These are phyloP conservation scores for Pleuronectes platessa DNA, from an alignment of 2,113 vertebrate genomes.

Conservation along the genomic window DNA sequence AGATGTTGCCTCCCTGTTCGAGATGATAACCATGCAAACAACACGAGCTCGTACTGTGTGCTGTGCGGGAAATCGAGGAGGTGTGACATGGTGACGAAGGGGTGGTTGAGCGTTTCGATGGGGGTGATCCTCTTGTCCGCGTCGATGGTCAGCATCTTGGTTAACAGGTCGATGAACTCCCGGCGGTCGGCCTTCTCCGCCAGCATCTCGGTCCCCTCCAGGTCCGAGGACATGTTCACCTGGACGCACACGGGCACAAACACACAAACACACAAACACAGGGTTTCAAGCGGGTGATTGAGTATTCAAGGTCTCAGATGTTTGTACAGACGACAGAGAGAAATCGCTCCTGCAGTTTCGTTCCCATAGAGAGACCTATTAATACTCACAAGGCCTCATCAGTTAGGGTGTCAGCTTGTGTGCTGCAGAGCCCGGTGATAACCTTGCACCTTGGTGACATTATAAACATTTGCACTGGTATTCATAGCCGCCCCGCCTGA, in stretches of 20 bases:
- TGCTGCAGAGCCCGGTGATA: conserved; percentile 60
- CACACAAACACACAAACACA: conserved; percentile 30
- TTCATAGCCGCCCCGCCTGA: conserved; percentile 69
- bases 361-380: conserved; percentile 61
- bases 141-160: conserved; percentile 99
- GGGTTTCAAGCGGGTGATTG: conserved; percentile 19
- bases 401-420: conserved; percentile 57
- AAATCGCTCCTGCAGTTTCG: conserved; percentile 22
- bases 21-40: conserved; percentile 3
- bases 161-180: conserved; percentile 98
- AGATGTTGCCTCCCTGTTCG: conserved; percentile 7
- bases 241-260: conserved; percentile 69
- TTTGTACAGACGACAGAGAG: conserved; percentile 27
- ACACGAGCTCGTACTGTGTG: conserved; percentile 87
- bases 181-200: conserved; percentile 97
- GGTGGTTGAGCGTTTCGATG: conserved; percentile 97
- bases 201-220: conserved; percentile 97
- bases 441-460: conserved; percentile 75
- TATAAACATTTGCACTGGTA: conserved; percentile 79
- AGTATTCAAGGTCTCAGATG: conserved; percentile 7
- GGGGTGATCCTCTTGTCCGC: conserved; percentile 98
- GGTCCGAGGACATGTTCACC: conserved; percentile 97
- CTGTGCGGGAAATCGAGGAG: conserved; percentile 97
- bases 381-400: conserved; percentile 64
- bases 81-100: conserved; percentile 98